Base-by-base conservation (phyloP, 2,888 invertebrate genomes). In the Polydrusus cervinus region DNA sequence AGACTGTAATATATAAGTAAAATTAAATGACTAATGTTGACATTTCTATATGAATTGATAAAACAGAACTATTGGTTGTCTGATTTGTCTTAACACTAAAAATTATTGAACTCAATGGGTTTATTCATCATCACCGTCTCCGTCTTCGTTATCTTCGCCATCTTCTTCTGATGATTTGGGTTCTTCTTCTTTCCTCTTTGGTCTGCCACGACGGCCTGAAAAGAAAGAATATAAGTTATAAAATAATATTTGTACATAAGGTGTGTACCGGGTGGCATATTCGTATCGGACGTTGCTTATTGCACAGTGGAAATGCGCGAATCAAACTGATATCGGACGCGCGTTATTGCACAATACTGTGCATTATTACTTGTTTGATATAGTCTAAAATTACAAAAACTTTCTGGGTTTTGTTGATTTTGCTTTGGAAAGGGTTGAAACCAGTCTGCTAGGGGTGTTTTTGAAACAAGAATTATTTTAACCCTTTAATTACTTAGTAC, bases 161-260 rank as follows among this genome's bases (percentile, higher is more conserved):
- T 88, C 88, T 45, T 88, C 87, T 55, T 86, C 86, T 5, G 85
- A 87, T 55, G 86, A 86, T 51, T 88, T 87, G 30, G 87, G 87
- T 57, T 87, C 87, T 73, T 84, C 83, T 38, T 86, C 82, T 60
- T 88, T 87, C 64, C 86, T 88, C 76, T 85, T 87, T 82, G 88
- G 88, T 75, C 89, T 88, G 71, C 89, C 81, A 5, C 89, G 86
- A 3, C 89, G 85, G 81, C 84, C 79, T 68, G 72, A 78, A 78
- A 30, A 8, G 64, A 61, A 64, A 71, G 30, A 57, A 64, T 67
- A 57, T 61, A 38, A 71, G n/a, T n/a, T 34, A 47, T 34, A 65
- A 65, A 20, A 25, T 25, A 25, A 25, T 25, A 25, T 25, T 25
- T 25, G n/a, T n/a, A n/a, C n/a, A n/a, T n/a, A n/a, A n/a, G n/a